A percentile compares a stretch with the other conserved stretches of the same genome.
These are phyloP conservation scores for Lipophrys pholis DNA, from an alignment of 2,113 vertebrate species.

Conservation along the genomic window DNA sequence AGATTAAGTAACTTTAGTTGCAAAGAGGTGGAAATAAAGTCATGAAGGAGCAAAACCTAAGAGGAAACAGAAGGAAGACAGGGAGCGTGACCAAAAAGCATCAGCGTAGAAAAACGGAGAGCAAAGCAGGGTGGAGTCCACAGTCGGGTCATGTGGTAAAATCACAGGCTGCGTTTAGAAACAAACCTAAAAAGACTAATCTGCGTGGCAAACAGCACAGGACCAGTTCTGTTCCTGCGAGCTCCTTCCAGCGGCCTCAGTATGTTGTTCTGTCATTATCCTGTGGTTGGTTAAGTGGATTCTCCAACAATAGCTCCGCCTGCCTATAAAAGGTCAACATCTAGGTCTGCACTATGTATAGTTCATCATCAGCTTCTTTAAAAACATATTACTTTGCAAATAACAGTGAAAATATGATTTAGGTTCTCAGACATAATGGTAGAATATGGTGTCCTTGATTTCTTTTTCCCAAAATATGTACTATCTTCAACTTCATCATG, in stretches of 20 bases:
- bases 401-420: too few relatives aligned
- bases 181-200: slow-evolving; percentile 67
- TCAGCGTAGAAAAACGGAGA: slow-evolving; percentile 36
- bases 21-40: slow-evolving; percentile 19
- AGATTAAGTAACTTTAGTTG: background rate
- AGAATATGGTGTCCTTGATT: too few relatives aligned
- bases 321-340: slow-evolving; percentile 10
- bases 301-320: slow-evolving; percentile 20
- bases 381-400: slow-evolving; percentile 3
- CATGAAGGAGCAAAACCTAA: slow-evolving; percentile 45
- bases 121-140: slow-evolving; percentile 68
- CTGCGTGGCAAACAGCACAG: slow-evolving; percentile 42
- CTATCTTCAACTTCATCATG: too few relatives aligned
- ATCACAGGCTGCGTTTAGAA: slow-evolving; percentile 64
- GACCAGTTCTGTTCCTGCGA: slow-evolving; percentile 40
- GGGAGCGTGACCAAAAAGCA: slow-evolving; percentile 44
- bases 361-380: background rate
- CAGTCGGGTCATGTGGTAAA: slow-evolving; percentile 64
- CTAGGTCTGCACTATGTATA: background rate
- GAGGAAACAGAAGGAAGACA: slow-evolving; percentile 48
- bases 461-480: too few relatives aligned
- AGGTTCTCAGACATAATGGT: too few relatives aligned
- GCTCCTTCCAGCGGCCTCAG: slow-evolving; percentile 28
- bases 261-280: slow-evolving; percentile 71
- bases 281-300: slow-evolving; percentile 46